phyloP scores from a whole-genome alignment of 1,140 invertebrate species.

The Lepeophtheirus salmonis region DNA sequence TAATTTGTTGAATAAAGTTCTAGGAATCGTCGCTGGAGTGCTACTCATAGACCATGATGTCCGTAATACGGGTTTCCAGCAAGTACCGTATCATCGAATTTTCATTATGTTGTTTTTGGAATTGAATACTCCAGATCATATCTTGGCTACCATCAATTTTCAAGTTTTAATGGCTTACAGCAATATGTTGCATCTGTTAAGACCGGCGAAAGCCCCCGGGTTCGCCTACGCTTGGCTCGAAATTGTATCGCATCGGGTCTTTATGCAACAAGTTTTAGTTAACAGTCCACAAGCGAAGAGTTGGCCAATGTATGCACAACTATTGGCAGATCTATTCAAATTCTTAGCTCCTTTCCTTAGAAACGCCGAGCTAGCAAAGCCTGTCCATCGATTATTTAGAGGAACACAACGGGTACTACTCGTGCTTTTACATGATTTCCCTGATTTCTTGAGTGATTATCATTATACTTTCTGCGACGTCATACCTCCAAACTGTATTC shows the following conservation, averaged over 20 bases:
- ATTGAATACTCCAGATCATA: conserved; percentile 74
- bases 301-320: conserved; percentile 58
- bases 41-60: conserved; percentile 83
- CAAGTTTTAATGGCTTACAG: conserved; percentile 72
- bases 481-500: conserved; percentile 95
- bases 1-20: conserved; percentile 84
- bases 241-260: conserved; percentile 82
- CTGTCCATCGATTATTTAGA: conserved; percentile 76
- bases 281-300: conserved; percentile 53
- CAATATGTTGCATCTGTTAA: conserved; percentile 72
- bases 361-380: conserved; percentile 83
- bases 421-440: conserved; percentile 92
- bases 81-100: conserved; percentile 89
- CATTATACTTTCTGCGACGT: conserved; percentile 99
- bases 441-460: conserved; percentile 96
- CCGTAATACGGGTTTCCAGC: conserved; percentile 67
- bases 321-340: conserved; percentile 86
- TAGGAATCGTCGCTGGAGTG: conserved; percentile 86
- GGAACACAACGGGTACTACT: conserved; percentile 76
- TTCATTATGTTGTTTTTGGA: conserved; percentile 95
- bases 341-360: conserved; percentile 88
- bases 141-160: conserved; percentile 75
- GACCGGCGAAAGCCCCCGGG: conserved; percentile 82
- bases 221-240: conserved; percentile 98
- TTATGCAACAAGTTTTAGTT: conserved; percentile 80